phyloP scores from a whole-genome alignment of 2,888 invertebrate species.

The Drosophila picticornis region DNA sequence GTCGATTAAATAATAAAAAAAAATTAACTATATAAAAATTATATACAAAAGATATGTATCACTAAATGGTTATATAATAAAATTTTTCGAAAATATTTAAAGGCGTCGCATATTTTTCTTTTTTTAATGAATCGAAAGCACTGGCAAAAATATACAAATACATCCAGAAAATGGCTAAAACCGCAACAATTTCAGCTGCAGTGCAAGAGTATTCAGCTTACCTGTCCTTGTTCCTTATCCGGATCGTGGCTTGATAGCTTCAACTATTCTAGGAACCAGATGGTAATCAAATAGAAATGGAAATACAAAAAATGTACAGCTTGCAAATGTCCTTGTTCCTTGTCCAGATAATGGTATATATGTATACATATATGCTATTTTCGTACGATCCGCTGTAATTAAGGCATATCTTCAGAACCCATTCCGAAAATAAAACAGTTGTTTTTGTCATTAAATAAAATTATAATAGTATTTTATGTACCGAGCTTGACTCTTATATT shows the following conservation, averaged over 20 bases:
- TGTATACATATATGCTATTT: neutral
- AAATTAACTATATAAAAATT: conserved; percentile 46
- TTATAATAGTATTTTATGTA: conserved; percentile 34
- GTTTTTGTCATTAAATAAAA: conserved; percentile 38
- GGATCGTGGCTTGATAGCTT: neutral
- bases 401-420: too few species aligned
- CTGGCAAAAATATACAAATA: neutral
- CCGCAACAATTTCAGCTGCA: neutral
- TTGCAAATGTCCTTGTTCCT: neutral
- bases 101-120: neutral
- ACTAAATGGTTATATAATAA: conserved; percentile 70
- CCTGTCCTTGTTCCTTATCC: neutral
- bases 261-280: neutral
- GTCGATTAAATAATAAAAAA: conserved; percentile 45
- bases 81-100: conserved; percentile 57
- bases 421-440: neutral
- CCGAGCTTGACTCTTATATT: conserved; percentile 20
- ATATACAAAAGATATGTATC: conserved; percentile 55
- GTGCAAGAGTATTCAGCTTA: neutral
- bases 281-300: neutral
- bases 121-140: neutral
- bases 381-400: neutral
- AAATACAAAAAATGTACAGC: neutral
- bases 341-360: neutral
- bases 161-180: neutral